Evolutionary conservation across 2,797 vertebrate species (phyloP), one percentile per base, ranked within the genome.

Genomic region (Macropodus opercularis): DNA sequence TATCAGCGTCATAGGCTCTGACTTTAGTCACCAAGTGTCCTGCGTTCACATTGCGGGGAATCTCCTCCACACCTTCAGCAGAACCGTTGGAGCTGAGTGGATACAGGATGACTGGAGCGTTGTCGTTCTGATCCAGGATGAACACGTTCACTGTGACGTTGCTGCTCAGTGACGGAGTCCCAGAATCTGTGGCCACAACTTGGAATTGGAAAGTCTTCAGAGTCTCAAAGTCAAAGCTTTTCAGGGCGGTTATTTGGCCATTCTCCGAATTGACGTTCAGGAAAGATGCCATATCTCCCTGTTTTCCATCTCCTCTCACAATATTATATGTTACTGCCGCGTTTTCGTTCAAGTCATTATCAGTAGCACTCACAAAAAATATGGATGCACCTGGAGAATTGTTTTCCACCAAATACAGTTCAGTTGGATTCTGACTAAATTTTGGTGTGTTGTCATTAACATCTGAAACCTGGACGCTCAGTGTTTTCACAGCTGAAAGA

Each of bases 281-380:
- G 31, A 81, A 85, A 7, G 81, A 70, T 1, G 63, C 13, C 23
- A 81, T 47, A 2, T 80, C 75, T 7, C 52, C 22, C 3, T 64
- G 26, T 8, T 12, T 11, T 2, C 62, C 64, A 9, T 71, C 56
- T 1, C 46, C 47, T 0, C 92, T 90, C 0, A 87, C 61, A 6
- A 87, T 69, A 9, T 88, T 77, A 42, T 95, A 96, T 23, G 89
- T 87, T 66, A 96, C 84, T 8, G 79, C 87, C 17, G 94, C 93
- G 63, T 95, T 96, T 87, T 93, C 83, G n/a, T 91, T 90, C 0
- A 85, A 68, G 47, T 96, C 94, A 3, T 82, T 85, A 83, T 96
- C 95, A 54, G 72, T 59, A 43, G 94, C 94, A 81, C 81, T 85
- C 1, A 91, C 68, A 0, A 80, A 72, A 34, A 84, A 72, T 54